These are phyloP conservation scores for Ciconia maguari DNA, from an alignment of 2,113 vertebrate genomes.

Conservation along the genomic window DNA sequence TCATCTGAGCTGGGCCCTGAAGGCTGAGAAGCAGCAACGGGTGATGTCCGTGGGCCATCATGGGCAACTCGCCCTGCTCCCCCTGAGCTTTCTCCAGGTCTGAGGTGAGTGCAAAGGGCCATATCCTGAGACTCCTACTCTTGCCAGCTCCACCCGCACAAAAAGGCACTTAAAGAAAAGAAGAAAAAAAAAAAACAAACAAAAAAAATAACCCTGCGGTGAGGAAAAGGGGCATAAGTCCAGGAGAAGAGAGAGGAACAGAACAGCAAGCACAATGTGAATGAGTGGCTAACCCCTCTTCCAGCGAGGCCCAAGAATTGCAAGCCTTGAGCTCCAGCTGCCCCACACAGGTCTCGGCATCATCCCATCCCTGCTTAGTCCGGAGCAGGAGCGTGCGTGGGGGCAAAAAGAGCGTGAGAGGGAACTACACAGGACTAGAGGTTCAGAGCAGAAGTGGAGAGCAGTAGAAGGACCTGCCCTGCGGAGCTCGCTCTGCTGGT, in stretches of 20 bases:
- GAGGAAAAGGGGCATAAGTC: neutral
- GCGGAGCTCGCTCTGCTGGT: neutral
- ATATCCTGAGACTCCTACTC: neutral
- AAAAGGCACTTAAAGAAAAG: constrained; percentile 58
- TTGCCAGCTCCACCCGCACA: neutral
- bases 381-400: rapidly evolving
- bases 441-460: neutral
- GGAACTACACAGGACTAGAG: neutral
- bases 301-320: neutral
- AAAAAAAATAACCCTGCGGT: neutral
- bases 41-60: neutral
- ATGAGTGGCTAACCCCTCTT: neutral
- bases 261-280: neutral
- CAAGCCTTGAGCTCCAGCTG: neutral
- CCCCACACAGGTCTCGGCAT: rapidly evolving
- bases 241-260: neutral
- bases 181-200: neutral
- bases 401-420: neutral
- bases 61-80: neutral
- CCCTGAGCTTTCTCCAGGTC: neutral
- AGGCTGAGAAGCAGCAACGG: neutral
- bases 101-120: neutral
- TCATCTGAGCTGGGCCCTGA: neutral
- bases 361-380: neutral
- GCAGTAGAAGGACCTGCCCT: neutral